Base-by-base conservation (phyloP, 2,113 vertebrate genomes). In the Callocephalon fimbriatum region DNA sequence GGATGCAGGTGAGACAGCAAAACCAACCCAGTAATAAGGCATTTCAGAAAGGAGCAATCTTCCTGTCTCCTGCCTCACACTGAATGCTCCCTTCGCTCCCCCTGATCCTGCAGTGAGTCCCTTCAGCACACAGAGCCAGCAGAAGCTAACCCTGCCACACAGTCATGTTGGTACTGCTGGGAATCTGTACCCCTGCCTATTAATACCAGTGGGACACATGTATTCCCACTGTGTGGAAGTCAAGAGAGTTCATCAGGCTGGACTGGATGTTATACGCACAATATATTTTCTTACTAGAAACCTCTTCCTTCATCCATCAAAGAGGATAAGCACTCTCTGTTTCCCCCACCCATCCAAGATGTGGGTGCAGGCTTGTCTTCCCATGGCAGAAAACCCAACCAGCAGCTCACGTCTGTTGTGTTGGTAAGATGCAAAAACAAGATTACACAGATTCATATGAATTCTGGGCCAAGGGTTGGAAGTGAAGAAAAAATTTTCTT, bases 371-470 rank as follows among this genome's bases (percentile, higher is more conserved):
- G 65, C 86, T 90, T 86, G 50, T 56, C 47, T 77, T 72, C 65
- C 81, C 44, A 54, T 0, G 0, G 32, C 82, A 92, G 92, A 68
- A 80, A 47, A 95, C 27, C n/a, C 82, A 93, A 88, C 88, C 86
- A 92, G 76, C 56, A 81, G 79, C 83, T 97, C 72, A 63, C 78
- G 94, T 70, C 82, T 90, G 83, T 59, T 89, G 68, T 84, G 88
- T 21, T 86, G 76, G 92, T 90, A 75, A 93, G 92, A 94, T 93
- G 76, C 47, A 84, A 78, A 88, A 93, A 74, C 50, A 93, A 84
- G 90, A 95, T 90, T 88, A 93, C 61, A 75, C 25, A 86, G 90
- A 38, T 38, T 38, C 38, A 38, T 38, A 38, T 38, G 38, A 38
- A 38, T 38, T 38, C 38, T 38, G 38, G 38, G 38, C 38, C 38